Evolutionary conservation across 2,888 invertebrate genomes (phyloP), one percentile per base, ranked within the genome.

Genomic region (Cremastinae sp.): DNA sequence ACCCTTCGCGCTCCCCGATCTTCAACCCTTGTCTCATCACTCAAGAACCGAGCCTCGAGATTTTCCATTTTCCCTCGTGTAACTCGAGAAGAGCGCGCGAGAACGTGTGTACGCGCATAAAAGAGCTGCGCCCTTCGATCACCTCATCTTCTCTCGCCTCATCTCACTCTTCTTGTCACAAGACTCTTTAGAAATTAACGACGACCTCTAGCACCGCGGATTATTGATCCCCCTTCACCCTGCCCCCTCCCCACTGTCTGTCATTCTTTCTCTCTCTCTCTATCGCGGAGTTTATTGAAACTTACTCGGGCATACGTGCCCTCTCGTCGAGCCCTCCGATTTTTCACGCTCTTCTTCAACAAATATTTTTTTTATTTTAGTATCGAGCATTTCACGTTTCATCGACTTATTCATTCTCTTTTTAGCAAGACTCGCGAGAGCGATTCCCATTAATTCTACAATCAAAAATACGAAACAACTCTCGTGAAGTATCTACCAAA

Each of bases 151-250:
- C 28, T 73, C 62, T 56, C 51, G 65, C 61, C 64, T 66, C 59
- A 53, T 51, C 74, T 56, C 22, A 5, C 47, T 49, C 62, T 51
- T 59, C 68, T 14, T 20, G 37, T 51, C 20, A 64, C 58, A 14
- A 68, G 22, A 68, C 59, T 49, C 69, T 76, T 70, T 65, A 53
- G 53, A 49, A 76, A 73, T 73, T 58, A 73, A 76, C 61, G 59
- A 65, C 55, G 35, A 53, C 69, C 55, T 70, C 61, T 43, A 28
- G 51, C 28, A 10, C 5, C 28, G 28, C 2, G 5, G 28, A 28
- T 28, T 9, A 59, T 59, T 69, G 14, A 51, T 41, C 43, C 18
- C 12, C 22, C 16, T 12, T 14, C 56, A 14, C 9, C 16, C 16
- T 18, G 18, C 49, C 7, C 18, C 2, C 47, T 47, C 47, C 14